Evolutionary conservation across 2,888 invertebrate species (phyloP).

Genomic region (Tenthredo notha): DNA sequence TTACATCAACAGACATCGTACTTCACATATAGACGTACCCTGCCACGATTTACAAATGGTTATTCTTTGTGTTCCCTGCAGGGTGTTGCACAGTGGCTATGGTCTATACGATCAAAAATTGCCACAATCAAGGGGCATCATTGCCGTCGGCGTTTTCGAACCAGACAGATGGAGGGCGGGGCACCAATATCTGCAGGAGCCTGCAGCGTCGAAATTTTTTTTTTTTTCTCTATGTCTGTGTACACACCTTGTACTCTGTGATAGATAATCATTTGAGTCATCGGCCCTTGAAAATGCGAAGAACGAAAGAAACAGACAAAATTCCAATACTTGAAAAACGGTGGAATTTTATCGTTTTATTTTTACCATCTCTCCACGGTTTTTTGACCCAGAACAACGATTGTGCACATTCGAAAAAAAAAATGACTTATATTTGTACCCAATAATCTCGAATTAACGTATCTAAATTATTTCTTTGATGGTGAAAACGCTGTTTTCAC

Average conservation of each 20-base stretch:
- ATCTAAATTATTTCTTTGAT: neutral
- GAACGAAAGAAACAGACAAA: neutral
- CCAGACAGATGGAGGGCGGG: conserved; percentile 51
- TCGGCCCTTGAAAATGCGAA: neutral
- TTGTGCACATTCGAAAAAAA: neutral
- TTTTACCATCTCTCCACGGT: neutral
- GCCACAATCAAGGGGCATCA: conserved; percentile 48
- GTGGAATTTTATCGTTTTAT: neutral
- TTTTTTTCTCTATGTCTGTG: neutral
- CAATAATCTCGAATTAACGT: neutral
- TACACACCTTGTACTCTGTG: neutral
- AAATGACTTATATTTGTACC: neutral
- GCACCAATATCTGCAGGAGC: conserved; percentile 48
- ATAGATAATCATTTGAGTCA: conserved; percentile 17
- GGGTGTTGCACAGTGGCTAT: conserved; percentile 24
- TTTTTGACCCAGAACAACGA: neutral
- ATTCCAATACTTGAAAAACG: too few species aligned
- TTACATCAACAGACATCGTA: conserved; percentile 20
- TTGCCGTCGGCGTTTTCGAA: conserved; percentile 46
- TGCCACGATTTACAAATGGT: conserved; percentile 36
- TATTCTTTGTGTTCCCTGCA: conserved; percentile 31
- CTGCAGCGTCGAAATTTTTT: conserved; percentile 10
- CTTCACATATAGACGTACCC: neutral
- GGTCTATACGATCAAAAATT: conserved; percentile 43
- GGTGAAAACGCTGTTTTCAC: neutral